These are phyloP conservation scores for Gnathonemus longibarbis DNA, from an alignment of 2,113 vertebrate species.

Conservation along the genomic window DNA sequence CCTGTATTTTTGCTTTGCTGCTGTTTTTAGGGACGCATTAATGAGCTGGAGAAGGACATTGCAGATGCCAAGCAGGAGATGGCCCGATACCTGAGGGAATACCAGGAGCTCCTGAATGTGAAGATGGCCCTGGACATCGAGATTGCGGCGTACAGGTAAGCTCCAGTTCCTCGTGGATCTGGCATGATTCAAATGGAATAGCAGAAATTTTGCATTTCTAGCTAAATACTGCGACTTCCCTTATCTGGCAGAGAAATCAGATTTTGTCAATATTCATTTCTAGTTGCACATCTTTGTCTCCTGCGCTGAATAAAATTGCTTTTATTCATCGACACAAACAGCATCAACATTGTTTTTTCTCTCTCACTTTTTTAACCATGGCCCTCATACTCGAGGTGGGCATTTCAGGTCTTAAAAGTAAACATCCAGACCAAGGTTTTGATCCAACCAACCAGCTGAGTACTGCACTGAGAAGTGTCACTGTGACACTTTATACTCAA, in stretches of 20 bases:
- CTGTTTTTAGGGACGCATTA: constrained; percentile 45
- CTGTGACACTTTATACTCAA: neutral
- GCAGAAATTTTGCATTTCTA: neutral
- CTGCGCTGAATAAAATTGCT: neutral
- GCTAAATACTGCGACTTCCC: neutral
- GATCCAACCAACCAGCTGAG: neutral
- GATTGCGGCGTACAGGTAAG: constrained; percentile 66
- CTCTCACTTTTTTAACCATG: neutral
- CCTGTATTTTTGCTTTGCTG: neutral
- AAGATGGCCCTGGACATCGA: constrained; percentile 73
- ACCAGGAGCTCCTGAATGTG: constrained; percentile 57
- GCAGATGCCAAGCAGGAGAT: constrained; percentile 71
- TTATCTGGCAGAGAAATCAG: neutral
- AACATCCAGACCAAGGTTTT: neutral
- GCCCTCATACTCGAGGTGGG: neutral
- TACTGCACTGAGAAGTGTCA: too few species aligned
- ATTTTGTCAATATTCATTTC: neutral
- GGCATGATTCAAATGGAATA: neutral
- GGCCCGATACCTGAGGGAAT: constrained; percentile 54
- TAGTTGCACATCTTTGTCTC: neutral
- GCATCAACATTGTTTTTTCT: neutral
- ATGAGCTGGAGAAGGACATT: constrained; percentile 65
- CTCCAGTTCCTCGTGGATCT: neutral
- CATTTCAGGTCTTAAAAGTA: neutral
- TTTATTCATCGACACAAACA: neutral